A percentile compares a stretch with the other conserved stretches of the same genome.
These are phyloP conservation scores for Oreochromis mossambicus DNA, from an alignment of 2,797 vertebrate species.

Conservation along the genomic window DNA sequence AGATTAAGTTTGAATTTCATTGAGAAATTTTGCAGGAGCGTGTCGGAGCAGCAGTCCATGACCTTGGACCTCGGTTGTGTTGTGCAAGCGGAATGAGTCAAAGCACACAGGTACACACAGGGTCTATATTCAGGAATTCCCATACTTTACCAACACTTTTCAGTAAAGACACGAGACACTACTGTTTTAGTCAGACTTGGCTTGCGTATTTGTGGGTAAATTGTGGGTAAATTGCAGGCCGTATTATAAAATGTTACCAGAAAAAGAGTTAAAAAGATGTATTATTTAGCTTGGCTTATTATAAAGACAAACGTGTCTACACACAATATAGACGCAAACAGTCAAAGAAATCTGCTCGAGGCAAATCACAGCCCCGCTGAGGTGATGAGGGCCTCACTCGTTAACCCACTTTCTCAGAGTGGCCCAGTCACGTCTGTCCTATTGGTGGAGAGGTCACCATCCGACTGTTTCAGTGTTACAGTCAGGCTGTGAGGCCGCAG, in stretches of 20 bases:
- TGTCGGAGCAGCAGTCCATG: not conserved
- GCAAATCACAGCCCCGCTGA: slow-evolving; percentile 2
- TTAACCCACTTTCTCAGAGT: slow-evolving; percentile 33
- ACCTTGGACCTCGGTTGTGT: not conserved
- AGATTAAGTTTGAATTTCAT: not conserved
- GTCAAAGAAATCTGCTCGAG: slow-evolving; percentile 12
- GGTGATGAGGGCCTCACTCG: slow-evolving; percentile 1
- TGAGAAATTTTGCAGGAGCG: not conserved
- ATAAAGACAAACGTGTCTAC: not conserved
- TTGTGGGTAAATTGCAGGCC: not conserved
- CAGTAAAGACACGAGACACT: not conserved
- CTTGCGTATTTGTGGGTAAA: not conserved
- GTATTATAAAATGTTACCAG: not conserved
- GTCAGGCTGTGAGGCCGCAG: not conserved
- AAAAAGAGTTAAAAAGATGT: not conserved
- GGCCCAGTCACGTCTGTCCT: slow-evolving; percentile 13
- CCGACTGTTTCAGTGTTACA: not conserved
- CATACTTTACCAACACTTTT: not conserved
- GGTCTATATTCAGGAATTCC: not conserved
- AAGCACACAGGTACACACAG: not conserved
- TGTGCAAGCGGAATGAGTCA: not conserved
- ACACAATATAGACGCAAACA: not conserved
- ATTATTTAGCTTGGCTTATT: not conserved
- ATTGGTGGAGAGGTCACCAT: slow-evolving; percentile 7
- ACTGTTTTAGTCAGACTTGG: not conserved